These are phyloP conservation scores for Synergus umbraculus DNA, from an alignment of 2,888 invertebrate genomes.

Conservation along the genomic window DNA sequence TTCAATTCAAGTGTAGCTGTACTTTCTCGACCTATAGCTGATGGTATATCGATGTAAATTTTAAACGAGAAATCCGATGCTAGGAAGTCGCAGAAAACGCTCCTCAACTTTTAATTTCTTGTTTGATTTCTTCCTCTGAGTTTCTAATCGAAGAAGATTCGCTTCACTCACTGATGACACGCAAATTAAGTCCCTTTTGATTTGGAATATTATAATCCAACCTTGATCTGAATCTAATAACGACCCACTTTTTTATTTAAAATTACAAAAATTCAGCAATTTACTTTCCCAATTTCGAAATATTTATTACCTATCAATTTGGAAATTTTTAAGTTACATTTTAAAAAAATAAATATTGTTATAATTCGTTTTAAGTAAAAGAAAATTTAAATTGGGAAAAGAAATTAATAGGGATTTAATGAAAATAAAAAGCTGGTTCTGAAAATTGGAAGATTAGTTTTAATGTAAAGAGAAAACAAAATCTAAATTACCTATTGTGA, in stretches of 20 bases:
- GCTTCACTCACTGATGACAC: not conserved
- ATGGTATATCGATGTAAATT: not conserved
- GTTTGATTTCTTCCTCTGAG: not conserved
- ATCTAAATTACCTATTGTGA: not conserved
- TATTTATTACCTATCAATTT: no score
- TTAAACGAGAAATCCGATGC: not conserved
- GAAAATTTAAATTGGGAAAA: no score
- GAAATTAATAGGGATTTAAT: no score
- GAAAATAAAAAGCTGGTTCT: no score
- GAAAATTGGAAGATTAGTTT: not conserved
- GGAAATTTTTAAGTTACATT: no score
- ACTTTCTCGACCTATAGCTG: not conserved
- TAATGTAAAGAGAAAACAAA: not conserved
- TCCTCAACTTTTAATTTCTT: not conserved
- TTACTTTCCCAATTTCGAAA: no score
- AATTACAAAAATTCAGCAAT: no score
- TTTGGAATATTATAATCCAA: no score
- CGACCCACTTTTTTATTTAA: no score
- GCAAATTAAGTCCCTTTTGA: not conserved
- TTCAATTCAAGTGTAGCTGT: slow-evolving; percentile 11
- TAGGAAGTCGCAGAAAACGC: not conserved
- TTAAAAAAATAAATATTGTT: no score
- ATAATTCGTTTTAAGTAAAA: no score
- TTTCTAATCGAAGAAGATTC: not conserved
- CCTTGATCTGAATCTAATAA: no score